Conservation (phyloP, 2,888 invertebrate species). For the Xestia xanthographa region DNA sequence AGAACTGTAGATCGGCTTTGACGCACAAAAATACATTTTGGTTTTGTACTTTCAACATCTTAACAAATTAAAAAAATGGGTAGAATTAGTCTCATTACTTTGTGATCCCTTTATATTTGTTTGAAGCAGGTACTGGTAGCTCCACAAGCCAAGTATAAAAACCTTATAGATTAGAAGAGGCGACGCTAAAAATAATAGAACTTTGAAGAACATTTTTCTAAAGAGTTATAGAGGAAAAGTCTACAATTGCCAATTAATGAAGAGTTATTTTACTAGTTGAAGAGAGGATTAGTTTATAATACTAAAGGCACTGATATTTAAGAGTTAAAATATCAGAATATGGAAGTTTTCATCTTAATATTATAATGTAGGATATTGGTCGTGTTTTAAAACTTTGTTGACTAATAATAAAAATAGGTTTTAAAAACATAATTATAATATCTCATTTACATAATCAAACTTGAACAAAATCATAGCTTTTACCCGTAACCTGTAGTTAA, state of each 20-base stretch:
- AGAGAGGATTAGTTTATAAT: constrained; percentile 16
- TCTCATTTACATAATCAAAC: constrained; percentile 45
- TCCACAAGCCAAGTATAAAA: constrained; percentile 36
- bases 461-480: constrained; percentile 55
- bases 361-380: constrained; percentile 50
- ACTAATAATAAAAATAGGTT: constrained; percentile 44
- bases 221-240: constrained; percentile 34
- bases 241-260: not conserved
- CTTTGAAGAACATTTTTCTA: constrained; percentile 18
- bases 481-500: constrained; percentile 63
- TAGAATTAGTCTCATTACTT: constrained; percentile 34
- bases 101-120: constrained; percentile 39
- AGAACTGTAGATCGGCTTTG: not conserved
- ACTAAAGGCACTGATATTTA: constrained; percentile 47
- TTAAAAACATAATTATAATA: constrained; percentile 49
- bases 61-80: constrained; percentile 27
- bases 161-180: constrained; percentile 23
- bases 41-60: constrained; percentile 10
- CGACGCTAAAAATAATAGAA: constrained; percentile 32
- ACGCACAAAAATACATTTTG: constrained; percentile 36
- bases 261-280: not conserved
- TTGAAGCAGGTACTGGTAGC: constrained; percentile 56
- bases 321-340: constrained; percentile 30
- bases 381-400: constrained; percentile 31
- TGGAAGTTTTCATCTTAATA: constrained; percentile 34